Conservation (phyloP, 64 coral and sea anemone genomes). For the Porites australiensis region DNA sequence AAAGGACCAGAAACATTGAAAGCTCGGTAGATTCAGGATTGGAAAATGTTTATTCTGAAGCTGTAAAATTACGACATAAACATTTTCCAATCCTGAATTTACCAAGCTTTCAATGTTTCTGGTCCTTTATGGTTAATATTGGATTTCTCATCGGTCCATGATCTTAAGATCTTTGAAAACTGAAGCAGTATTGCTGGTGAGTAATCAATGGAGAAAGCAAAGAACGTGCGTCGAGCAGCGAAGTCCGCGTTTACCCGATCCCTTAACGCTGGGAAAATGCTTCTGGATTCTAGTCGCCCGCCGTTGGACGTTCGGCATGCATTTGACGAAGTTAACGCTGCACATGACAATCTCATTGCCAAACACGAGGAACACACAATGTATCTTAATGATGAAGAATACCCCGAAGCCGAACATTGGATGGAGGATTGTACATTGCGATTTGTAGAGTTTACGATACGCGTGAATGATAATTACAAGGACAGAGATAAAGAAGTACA, state of each 20-base stretch:
- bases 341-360: not conserved
- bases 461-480: constrained; percentile 41
- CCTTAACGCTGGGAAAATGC: not conserved
- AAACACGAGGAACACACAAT: constrained; percentile 58
- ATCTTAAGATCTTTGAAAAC: too few relatives aligned
- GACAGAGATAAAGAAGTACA: too few relatives aligned
- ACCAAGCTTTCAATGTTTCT: too few relatives aligned
- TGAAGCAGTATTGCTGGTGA: too few relatives aligned
- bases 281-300: not conserved
- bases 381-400: constrained; percentile 63
- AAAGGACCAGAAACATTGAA: too few relatives aligned
- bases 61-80: too few relatives aligned
- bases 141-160: too few relatives aligned
- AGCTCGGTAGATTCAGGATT: too few relatives aligned
- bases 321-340: constrained; percentile 20
- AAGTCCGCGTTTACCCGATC: not conserved
- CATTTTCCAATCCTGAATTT: too few relatives aligned
- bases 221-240: not conserved
- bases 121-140: too few relatives aligned
- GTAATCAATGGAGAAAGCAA: constrained; percentile 19
- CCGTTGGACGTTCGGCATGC: not conserved
- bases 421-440: too few relatives aligned
- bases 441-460: constrained; percentile 18
- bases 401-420: constrained; percentile 47
- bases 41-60: too few relatives aligned